Base-by-base conservation (phyloP, 2,888 invertebrate genomes). In the Piscicola geometra region DNA sequence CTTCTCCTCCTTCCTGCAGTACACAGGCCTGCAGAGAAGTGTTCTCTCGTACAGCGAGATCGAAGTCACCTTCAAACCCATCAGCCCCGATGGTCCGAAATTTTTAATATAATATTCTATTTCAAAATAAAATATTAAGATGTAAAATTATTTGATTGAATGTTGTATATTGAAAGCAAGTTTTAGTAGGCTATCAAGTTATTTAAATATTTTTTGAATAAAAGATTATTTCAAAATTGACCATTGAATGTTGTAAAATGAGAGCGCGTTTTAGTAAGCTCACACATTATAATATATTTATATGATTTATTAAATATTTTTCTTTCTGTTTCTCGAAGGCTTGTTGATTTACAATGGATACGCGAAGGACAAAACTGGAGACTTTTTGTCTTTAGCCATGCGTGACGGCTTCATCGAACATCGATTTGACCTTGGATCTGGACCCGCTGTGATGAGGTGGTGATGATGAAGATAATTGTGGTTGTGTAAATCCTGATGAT, bases 41-140 rank as follows among this genome's bases (percentile, higher is more conserved):
- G 93, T 93, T 1, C 88, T 93, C 71, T 92, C 93, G 18, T 96
- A 93, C 92, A 88, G 95, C 56, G 94, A 96, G 85, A 88, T 96
- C 82, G 88, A 92, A 88, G 88, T 95, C 77, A 92, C 92, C 28
- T 86, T 96, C 77, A 95, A 94, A 84, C 93, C 95, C 0, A 80
- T 79, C 3, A 78, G 77, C 28, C 89, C 90, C 21, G 60, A 78
- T 28, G 50, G 50, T 47, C 21, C 50, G 21, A 47, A 47, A 47
- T 47, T 15, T 47, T 47, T 47, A 15, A 47, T 15, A 15, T 47
- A 9, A 47, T 9, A 47, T 47, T 15, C 50, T 15, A 15, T 15
- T 47, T 15, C 21, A 15, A 47, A 15, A 47, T 47, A 9, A 15
- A 47, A 47, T 47, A 47, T 47, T 21, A 15, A 9, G 21, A 47